Evolutionary conservation across 2,888 invertebrate genomes (phyloP).

Genomic region (Halocaridina rubra): DNA sequence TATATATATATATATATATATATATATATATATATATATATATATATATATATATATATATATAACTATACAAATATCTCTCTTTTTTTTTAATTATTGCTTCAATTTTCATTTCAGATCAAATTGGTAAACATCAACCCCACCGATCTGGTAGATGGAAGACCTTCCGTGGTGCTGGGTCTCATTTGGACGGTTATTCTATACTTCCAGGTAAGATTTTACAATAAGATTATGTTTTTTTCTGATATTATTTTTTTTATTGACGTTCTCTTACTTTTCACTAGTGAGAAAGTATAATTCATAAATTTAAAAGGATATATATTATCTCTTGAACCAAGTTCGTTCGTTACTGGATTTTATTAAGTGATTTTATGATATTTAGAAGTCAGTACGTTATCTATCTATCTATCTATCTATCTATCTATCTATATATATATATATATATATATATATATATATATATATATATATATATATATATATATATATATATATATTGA

Average conservation of each 20-base stretch:
- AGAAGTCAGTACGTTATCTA: too few relatives aligned
- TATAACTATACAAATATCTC: not conserved
- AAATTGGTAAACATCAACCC: conserved; percentile 98
- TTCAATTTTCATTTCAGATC: conserved; percentile 73
- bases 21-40: not conserved
- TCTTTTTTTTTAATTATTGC: not conserved
- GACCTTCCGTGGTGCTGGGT: conserved; percentile 95
- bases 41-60: not conserved
- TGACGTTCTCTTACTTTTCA: too few relatives aligned
- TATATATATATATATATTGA: not conserved
- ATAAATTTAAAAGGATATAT: too few relatives aligned
- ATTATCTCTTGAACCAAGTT: too few relatives aligned
- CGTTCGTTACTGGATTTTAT: too few relatives aligned
- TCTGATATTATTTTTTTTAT: too few relatives aligned
- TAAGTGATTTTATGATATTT: too few relatives aligned
- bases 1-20: not conserved
- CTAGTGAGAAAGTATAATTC: too few relatives aligned
- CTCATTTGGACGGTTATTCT: conserved; percentile 98
- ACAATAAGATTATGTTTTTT: too few relatives aligned
- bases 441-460: conserved; percentile 20
- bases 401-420: not conserved
- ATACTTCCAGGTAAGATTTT: conserved; percentile 90
- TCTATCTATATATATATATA: not conserved
- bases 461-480: conserved; percentile 6
- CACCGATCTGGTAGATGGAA: conserved; percentile 94